A percentile compares a stretch with the other conserved stretches of the same genome.
Evolutionary conservation across 2,888 invertebrate genomes (phyloP).

Genomic region (Nephrocerus scutellatus): DNA sequence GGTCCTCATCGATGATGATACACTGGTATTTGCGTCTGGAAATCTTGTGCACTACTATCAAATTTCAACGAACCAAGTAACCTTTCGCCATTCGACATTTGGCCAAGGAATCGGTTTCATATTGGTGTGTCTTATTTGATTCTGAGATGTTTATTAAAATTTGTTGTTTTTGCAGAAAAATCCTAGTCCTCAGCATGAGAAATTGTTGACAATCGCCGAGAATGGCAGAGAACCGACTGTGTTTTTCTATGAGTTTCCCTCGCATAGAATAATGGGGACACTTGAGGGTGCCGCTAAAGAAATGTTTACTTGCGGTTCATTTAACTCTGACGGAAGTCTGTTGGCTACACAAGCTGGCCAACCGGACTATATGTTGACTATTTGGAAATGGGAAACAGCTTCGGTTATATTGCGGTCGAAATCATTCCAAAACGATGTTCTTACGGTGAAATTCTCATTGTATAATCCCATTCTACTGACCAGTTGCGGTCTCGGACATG

Average conservation of each 20-base stretch:
- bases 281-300: constrained; percentile 68
- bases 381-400: constrained; percentile 81
- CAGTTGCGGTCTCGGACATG: constrained; percentile 70
- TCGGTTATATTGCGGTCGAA: constrained; percentile 70
- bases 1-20: constrained; percentile 65
- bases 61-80: constrained; percentile 57
- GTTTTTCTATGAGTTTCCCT: constrained; percentile 77
- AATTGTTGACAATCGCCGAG: constrained; percentile 76
- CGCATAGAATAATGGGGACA: constrained; percentile 65
- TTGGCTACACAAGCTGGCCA: constrained; percentile 66
- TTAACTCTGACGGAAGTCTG: constrained; percentile 73
- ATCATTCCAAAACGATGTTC: constrained; percentile 76
- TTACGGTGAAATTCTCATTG: constrained; percentile 72
- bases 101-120: constrained; percentile 79
- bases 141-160: constrained; percentile 2
- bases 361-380: constrained; percentile 80
- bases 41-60: constrained; percentile 73
- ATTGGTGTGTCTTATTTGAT: constrained; percentile 51
- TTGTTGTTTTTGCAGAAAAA: constrained; percentile 52
- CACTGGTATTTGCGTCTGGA: constrained; percentile 72
- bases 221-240: constrained; percentile 67
- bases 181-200: constrained; percentile 53
- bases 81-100: constrained; percentile 65
- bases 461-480: constrained; percentile 72
- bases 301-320: constrained; percentile 66